phyloP scores from a whole-genome alignment of 2,797 vertebrate species.

The Myotis findleyi region DNA sequence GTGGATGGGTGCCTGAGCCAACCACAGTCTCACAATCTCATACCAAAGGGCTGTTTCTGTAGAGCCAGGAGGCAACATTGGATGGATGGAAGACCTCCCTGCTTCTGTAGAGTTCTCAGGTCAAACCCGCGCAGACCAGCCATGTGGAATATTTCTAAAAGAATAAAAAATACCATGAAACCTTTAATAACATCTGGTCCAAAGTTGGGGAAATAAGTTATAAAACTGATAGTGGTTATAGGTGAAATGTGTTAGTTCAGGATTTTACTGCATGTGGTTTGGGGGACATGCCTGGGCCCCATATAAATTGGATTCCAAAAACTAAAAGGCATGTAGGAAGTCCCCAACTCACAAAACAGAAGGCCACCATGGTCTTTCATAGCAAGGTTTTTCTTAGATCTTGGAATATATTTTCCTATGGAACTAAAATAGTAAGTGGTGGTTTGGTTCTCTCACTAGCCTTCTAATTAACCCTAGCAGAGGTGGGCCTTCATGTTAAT shows the following conservation, averaged over 20 bases:
- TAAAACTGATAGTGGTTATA: conserved; percentile 26
- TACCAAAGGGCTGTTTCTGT: background rate
- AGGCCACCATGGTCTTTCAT: background rate
- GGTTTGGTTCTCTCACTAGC: background rate
- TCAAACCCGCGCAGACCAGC: background rate
- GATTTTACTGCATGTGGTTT: conserved; percentile 64
- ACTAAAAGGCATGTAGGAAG: background rate
- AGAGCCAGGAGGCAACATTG: background rate
- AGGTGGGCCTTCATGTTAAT: background rate
- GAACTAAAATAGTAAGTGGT: background rate
- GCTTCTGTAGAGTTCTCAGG: background rate
- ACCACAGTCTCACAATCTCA: background rate
- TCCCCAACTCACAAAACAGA: background rate
- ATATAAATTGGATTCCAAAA: background rate
- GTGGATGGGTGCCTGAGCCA: background rate
- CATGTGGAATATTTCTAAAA: background rate
- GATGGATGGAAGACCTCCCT: background rate
- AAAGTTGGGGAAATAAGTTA: conserved; percentile 33
- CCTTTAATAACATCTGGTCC: background rate
- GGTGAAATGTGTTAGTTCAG: conserved; percentile 21
- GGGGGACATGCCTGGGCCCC: background rate
- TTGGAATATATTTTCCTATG: conserved; percentile 9
- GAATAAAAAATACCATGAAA: background rate
- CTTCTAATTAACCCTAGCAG: background rate
- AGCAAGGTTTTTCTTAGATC: background rate